phyloP scores from a whole-genome alignment of 2,797 vertebrate species.

The Siniperca scherzeri region DNA sequence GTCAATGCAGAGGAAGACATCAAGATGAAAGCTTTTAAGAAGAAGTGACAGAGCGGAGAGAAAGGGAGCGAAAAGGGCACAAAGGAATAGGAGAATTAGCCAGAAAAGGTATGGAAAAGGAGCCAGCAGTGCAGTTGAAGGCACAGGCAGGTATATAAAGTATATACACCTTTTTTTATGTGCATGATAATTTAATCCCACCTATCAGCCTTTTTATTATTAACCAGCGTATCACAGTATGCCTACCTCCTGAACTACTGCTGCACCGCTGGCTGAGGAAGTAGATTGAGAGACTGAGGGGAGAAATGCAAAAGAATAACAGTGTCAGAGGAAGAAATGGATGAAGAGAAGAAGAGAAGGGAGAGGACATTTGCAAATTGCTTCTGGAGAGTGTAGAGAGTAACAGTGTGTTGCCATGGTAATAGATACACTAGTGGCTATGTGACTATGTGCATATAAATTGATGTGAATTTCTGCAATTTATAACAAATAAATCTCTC shows the following conservation, averaged over 20 bases:
- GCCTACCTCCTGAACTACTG: constrained; percentile 20
- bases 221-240: constrained; percentile 29
- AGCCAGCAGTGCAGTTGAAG: constrained; percentile 2
- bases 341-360: constrained; percentile 15
- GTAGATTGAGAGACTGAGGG: constrained; percentile 1
- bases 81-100: constrained; percentile 25
- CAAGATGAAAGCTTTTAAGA: constrained; percentile 29
- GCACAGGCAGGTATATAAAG: constrained; percentile 31
- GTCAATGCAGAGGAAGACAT: constrained; percentile 46
- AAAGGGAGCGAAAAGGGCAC: constrained; percentile 7
- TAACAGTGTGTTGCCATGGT: constrained; percentile 79
- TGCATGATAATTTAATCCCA: constrained; percentile 51
- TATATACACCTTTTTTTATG: constrained; percentile 25
- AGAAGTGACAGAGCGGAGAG: constrained; percentile 40
- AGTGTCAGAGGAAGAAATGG: constrained; percentile 44
- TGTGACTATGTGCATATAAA: constrained; percentile 64
- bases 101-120: constrained; percentile 11
- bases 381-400: constrained; percentile 48
- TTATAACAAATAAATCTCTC: constrained; percentile 60
- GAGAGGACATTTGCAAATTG: constrained; percentile 58
- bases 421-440: constrained; percentile 61
- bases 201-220: constrained; percentile 55
- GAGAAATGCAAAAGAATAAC: constrained; percentile 48
- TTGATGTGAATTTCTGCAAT: constrained; percentile 49
- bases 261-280: constrained; percentile 27